These are phyloP conservation scores for Nomada fabriciana DNA, from an alignment of 2,888 invertebrate species.

Conservation along the genomic window DNA sequence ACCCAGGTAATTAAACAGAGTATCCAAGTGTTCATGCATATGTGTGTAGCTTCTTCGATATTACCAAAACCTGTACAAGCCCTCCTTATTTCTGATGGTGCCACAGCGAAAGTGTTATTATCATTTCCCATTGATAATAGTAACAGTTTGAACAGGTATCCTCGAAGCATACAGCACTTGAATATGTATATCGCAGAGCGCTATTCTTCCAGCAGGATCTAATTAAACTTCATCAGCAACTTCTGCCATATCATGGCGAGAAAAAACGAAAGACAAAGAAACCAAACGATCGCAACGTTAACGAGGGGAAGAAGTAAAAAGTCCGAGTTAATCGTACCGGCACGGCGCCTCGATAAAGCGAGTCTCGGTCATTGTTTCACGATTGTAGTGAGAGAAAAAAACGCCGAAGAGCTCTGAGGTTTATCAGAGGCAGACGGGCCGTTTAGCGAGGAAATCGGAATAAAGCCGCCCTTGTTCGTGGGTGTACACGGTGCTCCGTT, in stretches of 20 bases:
- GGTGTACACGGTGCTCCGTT: slow-evolving; percentile 34
- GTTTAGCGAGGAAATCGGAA: slow-evolving; percentile 59
- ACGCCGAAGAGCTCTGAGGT: not conserved
- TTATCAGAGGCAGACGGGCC: slow-evolving; percentile 29
- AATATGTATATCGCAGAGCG: too few species aligned
- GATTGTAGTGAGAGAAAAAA: not conserved
- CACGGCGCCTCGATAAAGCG: not conserved
- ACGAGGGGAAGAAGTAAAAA: not conserved
- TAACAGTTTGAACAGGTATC: too few species aligned
- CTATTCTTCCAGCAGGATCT: not conserved
- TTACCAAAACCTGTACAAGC: too few species aligned
- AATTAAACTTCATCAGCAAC: not conserved
- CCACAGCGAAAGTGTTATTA: too few species aligned
- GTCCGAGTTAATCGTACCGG: not conserved
- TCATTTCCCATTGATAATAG: too few species aligned
- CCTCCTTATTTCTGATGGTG: too few species aligned
- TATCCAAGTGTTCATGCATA: too few species aligned
- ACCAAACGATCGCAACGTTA: not conserved
- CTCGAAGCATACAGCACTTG: too few species aligned
- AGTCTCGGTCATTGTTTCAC: slow-evolving; percentile 9
- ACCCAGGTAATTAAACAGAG: too few species aligned
- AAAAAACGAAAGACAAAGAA: not conserved
- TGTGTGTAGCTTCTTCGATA: too few species aligned
- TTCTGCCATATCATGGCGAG: not conserved
- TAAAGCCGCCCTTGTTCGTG: slow-evolving; percentile 53